Evolutionary conservation across 2,113 vertebrate genomes (phyloP), one percentile per base, ranked within the genome.

Genomic region (Scalopus aquaticus): DNA sequence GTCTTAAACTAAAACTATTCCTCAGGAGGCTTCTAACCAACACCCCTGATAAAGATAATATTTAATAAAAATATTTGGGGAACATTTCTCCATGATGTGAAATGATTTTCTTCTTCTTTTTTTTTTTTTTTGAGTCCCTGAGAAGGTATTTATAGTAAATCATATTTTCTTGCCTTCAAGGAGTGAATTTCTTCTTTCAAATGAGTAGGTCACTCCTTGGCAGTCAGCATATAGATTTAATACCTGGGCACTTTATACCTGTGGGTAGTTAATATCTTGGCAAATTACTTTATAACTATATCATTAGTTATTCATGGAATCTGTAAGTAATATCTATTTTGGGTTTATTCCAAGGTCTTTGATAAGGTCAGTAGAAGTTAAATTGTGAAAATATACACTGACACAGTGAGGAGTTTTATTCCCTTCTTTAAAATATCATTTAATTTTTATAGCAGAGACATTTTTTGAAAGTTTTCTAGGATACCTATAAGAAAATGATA

Each of bases 301-400:
- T 69, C 32, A 89, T 95, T 90, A 90, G 26, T 42, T 90, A 95
- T 90, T 92, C 72, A 88, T 67, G 80, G 58, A 70, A 80, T 67
- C n/a, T 86, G 24, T 69, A 73, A 79, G 44, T 60, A 82, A 83
- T 91, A 51, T 81, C 60, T 64, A 39, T 51, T 80, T 84, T 88
- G 73, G 51, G 6, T 58, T 65, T 84, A 77, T 62, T 77, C 44
- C 46, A 92, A 83, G 12, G 22, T 56, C 60, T 88, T 90, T 73
- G 39, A 44, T 89, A 81, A 92, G 22, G 54, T 93, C 65, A 39
- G 77, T 5, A 62, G 28, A 88, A 58, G 30, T 64, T 85, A 93
- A 88, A 72, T 39, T 54, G 6, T 35, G 12, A 81, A 88, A 85
- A 13, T 80, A 5, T 7, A 46, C 0, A 19, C 44, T 37, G 7